phyloP scores from a whole-genome alignment of 2,113 vertebrate genomes.

The Ahaetulla prasina region DNA sequence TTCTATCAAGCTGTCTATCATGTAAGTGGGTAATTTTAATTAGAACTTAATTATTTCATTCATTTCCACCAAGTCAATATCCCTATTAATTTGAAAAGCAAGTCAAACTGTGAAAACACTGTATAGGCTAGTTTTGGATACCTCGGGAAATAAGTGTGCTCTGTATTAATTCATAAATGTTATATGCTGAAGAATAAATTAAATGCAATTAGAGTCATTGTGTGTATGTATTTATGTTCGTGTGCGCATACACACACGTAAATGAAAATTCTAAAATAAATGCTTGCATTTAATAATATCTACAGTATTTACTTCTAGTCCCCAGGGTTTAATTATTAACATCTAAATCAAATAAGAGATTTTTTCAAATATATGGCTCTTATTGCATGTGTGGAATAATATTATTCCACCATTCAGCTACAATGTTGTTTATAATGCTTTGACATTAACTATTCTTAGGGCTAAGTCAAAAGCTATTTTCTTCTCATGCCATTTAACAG shows the following conservation, averaged over 20 bases:
- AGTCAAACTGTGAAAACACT: constrained; percentile 15
- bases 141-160: constrained; percentile 32
- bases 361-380: not conserved
- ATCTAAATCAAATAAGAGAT: not conserved
- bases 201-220: not conserved
- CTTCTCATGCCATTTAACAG: not conserved
- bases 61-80: constrained; percentile 42
- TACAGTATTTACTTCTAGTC: not conserved
- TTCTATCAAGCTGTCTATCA: constrained; percentile 42
- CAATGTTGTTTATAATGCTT: not conserved
- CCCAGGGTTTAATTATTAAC: not conserved
- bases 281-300: not conserved
- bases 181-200: constrained; percentile 9
- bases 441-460: not conserved
- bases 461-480: not conserved
- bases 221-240: not conserved
- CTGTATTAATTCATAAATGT: constrained; percentile 18
- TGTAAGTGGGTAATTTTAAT: constrained; percentile 53
- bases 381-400: not conserved
- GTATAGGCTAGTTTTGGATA: constrained; percentile 34
- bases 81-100: constrained; percentile 52
- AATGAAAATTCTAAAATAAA: not conserved
- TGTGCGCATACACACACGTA: not conserved
- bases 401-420: not conserved
- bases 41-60: constrained; percentile 49